A percentile compares a stretch with the other conserved stretches of the same genome.
phyloP scores from a whole-genome alignment of 64 coral and sea anemone genomes.

The Hydrozoanthus tunicans region DNA sequence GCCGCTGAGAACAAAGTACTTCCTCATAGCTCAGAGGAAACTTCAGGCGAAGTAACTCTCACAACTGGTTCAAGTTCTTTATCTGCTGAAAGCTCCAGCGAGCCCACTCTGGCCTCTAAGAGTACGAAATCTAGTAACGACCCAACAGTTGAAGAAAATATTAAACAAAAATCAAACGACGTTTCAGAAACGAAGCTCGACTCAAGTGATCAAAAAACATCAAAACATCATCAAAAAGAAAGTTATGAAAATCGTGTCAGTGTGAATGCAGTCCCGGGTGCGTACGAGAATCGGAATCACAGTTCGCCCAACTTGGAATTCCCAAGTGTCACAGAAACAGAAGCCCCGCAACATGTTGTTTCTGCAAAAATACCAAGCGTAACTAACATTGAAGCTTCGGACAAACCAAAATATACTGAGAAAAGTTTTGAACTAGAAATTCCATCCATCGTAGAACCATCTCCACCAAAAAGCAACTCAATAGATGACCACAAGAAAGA shows the following conservation, averaged over 20 bases:
- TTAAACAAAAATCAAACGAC: background rate
- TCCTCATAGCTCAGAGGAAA: background rate
- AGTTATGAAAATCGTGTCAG: background rate
- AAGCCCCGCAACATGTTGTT: background rate
- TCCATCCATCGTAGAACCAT: constrained; percentile 5
- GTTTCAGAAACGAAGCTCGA: background rate
- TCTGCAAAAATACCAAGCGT: background rate
- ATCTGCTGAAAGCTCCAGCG: background rate
- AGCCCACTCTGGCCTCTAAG: background rate
- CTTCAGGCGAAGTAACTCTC: too few relatives aligned
- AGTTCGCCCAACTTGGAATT: background rate
- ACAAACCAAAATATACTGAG: background rate
- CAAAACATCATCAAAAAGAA: background rate
- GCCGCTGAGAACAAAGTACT: background rate
- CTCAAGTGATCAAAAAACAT: background rate
- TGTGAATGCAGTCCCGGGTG: constrained; percentile 21
- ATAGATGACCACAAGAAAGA: constrained; percentile 7
- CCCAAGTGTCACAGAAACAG: background rate
- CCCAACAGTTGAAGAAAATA: background rate
- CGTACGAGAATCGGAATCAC: background rate
- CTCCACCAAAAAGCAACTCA: background rate
- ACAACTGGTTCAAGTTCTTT: background rate
- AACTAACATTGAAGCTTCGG: background rate
- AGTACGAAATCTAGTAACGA: background rate
- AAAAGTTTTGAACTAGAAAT: constrained; percentile 17